These are phyloP conservation scores for Acanthisitta chloris DNA, from an alignment of 2,113 vertebrate genomes.

Conservation along the genomic window DNA sequence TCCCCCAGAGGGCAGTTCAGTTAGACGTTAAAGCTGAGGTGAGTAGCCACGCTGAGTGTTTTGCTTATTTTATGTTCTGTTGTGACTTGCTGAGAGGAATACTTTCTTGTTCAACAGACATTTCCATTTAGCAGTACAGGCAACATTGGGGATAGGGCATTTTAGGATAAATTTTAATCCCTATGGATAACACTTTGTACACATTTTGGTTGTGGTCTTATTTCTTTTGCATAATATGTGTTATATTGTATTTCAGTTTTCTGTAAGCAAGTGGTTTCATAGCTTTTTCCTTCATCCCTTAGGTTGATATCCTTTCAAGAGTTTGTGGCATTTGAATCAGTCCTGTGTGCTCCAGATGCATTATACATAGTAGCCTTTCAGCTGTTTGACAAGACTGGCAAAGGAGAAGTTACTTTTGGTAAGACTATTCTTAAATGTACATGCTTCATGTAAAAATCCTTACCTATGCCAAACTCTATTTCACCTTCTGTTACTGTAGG, in stretches of 20 bases:
- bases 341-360: constrained; percentile 85
- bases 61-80: neutral
- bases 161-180: neutral
- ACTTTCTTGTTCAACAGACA: neutral
- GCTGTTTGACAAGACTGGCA: constrained; percentile 88
- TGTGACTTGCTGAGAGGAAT: neutral
- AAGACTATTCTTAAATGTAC: constrained; percentile 49
- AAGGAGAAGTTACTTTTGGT: constrained; percentile 86
- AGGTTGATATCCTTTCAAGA: constrained; percentile 90
- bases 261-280: neutral
- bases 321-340: constrained; percentile 87
- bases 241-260: neutral
- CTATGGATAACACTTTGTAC: neutral
- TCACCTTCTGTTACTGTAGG: neutral
- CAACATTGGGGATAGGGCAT: neutral
- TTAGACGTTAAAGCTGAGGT: neutral
- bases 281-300: constrained; percentile 42
- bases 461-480: neutral
- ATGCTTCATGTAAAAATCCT: neutral
- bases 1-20: constrained; percentile 20
- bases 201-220: neutral
- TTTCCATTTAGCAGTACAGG: neutral
- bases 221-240: neutral
- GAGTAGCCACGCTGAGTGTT: neutral
- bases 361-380: constrained; percentile 88